These are phyloP conservation scores for Chymomyza costata DNA, from an alignment of 1,140 invertebrate genomes.

Conservation along the genomic window DNA sequence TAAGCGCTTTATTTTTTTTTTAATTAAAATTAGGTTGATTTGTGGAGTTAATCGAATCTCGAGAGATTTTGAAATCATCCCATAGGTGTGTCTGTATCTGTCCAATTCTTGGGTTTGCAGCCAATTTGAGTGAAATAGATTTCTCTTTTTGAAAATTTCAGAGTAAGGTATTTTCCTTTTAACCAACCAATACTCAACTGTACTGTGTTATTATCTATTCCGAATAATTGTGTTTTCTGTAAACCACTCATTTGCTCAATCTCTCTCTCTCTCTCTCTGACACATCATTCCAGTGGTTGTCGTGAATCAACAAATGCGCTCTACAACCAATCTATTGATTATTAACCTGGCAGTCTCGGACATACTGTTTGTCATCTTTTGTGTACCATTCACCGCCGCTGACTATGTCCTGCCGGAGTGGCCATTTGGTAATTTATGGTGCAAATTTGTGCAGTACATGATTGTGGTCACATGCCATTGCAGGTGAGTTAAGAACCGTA, in stretches of 20 bases:
- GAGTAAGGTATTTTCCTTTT: neutral
- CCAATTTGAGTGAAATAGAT: neutral
- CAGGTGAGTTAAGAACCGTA: slow-evolving; percentile 81
- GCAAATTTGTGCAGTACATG: slow-evolving; percentile 90
- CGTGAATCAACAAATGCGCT: slow-evolving; percentile 92
- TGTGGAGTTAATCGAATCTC: too few relatives aligned
- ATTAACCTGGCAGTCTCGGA: slow-evolving; percentile 93
- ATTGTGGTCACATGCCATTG: slow-evolving; percentile 89
- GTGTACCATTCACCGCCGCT: slow-evolving; percentile 81
- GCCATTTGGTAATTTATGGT: slow-evolving; percentile 94
- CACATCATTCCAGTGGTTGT: slow-evolving; percentile 85
- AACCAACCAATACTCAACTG: neutral
- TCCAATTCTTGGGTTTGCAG: too few relatives aligned
- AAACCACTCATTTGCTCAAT: neutral
- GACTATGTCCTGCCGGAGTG: slow-evolving; percentile 91
- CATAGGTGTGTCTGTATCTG: too few relatives aligned
- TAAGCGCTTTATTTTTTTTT: too few relatives aligned
- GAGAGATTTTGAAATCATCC: too few relatives aligned
- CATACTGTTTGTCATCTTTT: slow-evolving; percentile 95
- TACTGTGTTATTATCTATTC: neutral
- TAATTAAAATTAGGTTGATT: too few relatives aligned
- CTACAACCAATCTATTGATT: slow-evolving; percentile 94
- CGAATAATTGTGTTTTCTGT: neutral
- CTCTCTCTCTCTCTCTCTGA: slow-evolving; percentile 25
- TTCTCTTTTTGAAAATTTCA: neutral